Conservation (phyloP, 2,113 vertebrate genomes). For the Nipponia nippon region DNA sequence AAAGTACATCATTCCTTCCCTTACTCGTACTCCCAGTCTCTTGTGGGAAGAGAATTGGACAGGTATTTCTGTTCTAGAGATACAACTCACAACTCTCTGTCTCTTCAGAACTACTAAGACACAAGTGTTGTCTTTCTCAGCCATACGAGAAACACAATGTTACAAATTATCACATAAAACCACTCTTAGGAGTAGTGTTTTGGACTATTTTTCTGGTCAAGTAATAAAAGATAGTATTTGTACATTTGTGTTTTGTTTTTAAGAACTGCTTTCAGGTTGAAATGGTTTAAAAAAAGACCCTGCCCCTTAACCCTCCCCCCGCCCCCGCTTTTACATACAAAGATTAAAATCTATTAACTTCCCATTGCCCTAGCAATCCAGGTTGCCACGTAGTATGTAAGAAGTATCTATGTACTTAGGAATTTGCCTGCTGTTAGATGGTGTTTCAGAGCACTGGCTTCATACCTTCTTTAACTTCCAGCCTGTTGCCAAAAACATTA, state of each 20-base stretch:
- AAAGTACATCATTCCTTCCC: background rate
- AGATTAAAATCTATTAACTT: background rate
- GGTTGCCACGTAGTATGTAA: background rate
- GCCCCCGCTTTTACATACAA: background rate
- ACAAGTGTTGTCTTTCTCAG: background rate
- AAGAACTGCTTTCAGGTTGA: background rate
- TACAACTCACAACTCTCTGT: background rate
- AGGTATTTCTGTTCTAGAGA: background rate
- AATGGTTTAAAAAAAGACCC: background rate
- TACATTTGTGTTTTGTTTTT: background rate
- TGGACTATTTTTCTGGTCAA: background rate
- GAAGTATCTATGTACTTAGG: no score
- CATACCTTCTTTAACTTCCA: background rate
- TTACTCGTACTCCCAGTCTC: background rate
- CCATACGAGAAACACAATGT: background rate
- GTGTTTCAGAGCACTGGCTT: background rate
- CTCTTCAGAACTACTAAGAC: background rate
- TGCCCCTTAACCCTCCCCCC: fast-evolving
- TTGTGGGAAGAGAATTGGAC: background rate
- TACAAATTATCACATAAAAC: background rate
- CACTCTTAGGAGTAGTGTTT: background rate
- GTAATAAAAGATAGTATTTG: background rate
- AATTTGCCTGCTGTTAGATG: background rate
- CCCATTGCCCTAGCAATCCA: background rate
- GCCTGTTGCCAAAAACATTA: background rate